Evolutionary conservation across 53 echinoderm and acorn worm genomes (phyloP), one percentile per base, ranked within the genome.

Genomic region (Crossaster papposus): DNA sequence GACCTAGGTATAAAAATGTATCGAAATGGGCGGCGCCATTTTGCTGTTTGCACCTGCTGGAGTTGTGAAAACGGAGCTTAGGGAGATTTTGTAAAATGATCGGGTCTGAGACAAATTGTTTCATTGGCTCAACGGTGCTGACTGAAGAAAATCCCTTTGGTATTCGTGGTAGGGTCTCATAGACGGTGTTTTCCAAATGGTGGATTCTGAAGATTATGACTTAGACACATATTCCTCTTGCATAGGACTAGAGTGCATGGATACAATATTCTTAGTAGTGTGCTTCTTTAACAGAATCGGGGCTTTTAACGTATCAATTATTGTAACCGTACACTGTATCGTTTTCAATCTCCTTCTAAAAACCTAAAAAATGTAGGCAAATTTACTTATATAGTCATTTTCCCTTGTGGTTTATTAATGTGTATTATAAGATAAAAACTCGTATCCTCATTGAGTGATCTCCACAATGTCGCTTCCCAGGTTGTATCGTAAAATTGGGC

Each of bases 11-110:
- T 11, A 12, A 54, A 34, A 62, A 54, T 8, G 35, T 36, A 24
- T 54, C 53, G 31, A 23, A 54, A 33, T 62, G 14, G 28, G 75
- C 13, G 28, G 18, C 34, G 75, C 75, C 75, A 33, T 74, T 33
- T 54, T 54, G 58, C 58, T 52, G 17, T 2, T 6, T 18, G 17
- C 80, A 80, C 80, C 80, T 80, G 80, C 18, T 30, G 58, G 4
- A 8, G 51, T 22, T 79, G 51, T 52, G 79, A 52, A 50, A 79
- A 80, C 50, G 54, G 54, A 80, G 54, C 32, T 80, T 80, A 55
- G 20, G 26, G 38, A n/a, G 32, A 80, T 58, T 80, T 55, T 36
- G 80, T 14, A 24, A n/a, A 55, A 54, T 55, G 33, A 80, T 80
- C 80, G 58, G 26, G 12, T 54, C 31, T 2, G 0, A 80, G 58